Base-by-base conservation (phyloP, 2,113 vertebrate genomes). In the Galemys pyrenaicus region DNA sequence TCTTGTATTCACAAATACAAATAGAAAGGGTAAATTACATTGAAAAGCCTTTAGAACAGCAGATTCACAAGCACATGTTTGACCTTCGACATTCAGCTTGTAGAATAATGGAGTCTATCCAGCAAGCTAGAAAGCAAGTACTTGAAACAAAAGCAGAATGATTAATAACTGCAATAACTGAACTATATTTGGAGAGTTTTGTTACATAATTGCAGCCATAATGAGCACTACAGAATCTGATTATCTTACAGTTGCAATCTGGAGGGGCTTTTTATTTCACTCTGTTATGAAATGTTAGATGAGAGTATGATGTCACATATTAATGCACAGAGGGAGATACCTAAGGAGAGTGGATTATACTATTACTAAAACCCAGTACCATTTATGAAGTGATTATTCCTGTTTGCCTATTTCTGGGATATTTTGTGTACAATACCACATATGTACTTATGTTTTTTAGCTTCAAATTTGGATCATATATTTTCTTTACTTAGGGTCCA, bases 131-230 rank as follows among this genome's bases (percentile, higher is more conserved):
- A 96, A 96, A 98, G 92, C 90, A 92, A 87, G 24, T 94, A 79
- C 77, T 95, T 97, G 87, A 96, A 97, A 97, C 84, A 94, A 96
- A 97, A 95, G 89, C 83, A 93, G 77, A 87, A 93, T 97, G 96
- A 97, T 96, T 96, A 98, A 98, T 97, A 97, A 96, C 78, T 5
- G 2, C 89, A 95, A 54, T 97, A 96, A 95, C 78, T 60, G 88
- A 74, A 74, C 85, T 85, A 71, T 96, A 77, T 96, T 97, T 87
- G 87, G 95, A 95, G 95, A 91, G 84, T 96, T 97, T 97, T 97
- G 79, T 97, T 96, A 90, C 51, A 62, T 96, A 95, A 91, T 96
- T 97, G 82, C 71, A 96, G 71, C 91, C 67, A 89, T 86, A 92
- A 97, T 46, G 87, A 97, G 58, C 49, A 92, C 92, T 96, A 64